Base-by-base conservation (phyloP, 2,888 invertebrate genomes). In the Empis stercorea region DNA sequence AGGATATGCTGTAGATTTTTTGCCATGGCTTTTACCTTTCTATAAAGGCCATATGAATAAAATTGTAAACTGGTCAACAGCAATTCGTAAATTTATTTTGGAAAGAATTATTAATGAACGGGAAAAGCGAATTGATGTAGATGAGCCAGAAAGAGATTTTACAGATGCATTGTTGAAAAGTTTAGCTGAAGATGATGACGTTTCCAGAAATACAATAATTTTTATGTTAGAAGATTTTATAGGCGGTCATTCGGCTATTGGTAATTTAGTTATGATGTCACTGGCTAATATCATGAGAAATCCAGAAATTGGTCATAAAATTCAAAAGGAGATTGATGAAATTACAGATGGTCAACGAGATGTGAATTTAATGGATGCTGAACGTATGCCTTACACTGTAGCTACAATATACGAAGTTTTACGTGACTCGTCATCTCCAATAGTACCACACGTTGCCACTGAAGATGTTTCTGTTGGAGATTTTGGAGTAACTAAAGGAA, bases 361-460 rank as follows among this genome's bases (percentile, higher is more conserved):
- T 14, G 76, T 85, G 0, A 74, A 73, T n/a, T 64, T 88, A 1
- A 68, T 75, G 20, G 85, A 91, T 55, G 76, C 79, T 58, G 69
- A 73, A 1, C 66, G 66, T 2, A 75, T 92, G 71, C 84, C 87
- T 0, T 89, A 84, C 62, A 87, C 87, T 0, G 84, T 87, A 67
- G 87, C 87, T 0, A 81, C 85, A 0, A 76, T 91, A 13, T 75
- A 83, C 56, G 92, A 92, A 70, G 81, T 86, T 1, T 66, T 91
- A 1, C 69, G 92, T 44, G 79, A 80, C 46, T 79, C 85, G 0
- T 87, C 88, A 0, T 91, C 91, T 0, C 91, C 92, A 0, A 91
- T 92, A 48, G 91, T 92, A 0, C 92, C 92, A 0, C 91, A 91
- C 60, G 88, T 88, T 0, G 87, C 91, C 0, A 85, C 84, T 1